Evolutionary conservation across 2,888 invertebrate species (phyloP).

Genomic region (Octodonta nipae): DNA sequence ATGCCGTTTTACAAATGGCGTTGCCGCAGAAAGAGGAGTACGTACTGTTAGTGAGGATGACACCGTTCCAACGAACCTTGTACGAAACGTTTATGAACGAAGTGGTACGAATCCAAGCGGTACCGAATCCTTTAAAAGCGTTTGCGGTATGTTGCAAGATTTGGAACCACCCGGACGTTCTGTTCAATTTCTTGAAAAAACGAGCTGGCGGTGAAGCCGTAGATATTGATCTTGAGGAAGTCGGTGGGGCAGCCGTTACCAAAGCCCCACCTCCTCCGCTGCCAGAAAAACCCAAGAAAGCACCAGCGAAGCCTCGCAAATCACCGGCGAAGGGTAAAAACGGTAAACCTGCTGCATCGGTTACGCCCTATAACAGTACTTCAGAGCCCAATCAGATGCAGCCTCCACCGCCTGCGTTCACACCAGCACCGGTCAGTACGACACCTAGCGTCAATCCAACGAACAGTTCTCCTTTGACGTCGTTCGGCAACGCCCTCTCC

Average conservation of each 20-base stretch:
- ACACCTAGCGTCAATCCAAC: constrained; percentile 8
- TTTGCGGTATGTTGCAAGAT: constrained; percentile 98
- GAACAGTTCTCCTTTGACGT: constrained; percentile 12
- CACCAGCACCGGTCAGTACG: background rate
- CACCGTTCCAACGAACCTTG: constrained; percentile 74
- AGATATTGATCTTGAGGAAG: constrained; percentile 72
- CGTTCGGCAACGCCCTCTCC: constrained; percentile 14
- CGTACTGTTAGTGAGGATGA: constrained; percentile 78
- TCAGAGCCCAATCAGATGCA: constrained; percentile 13
- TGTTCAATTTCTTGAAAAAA: constrained; percentile 77
- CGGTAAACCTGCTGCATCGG: constrained; percentile 42
- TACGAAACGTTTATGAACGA: constrained; percentile 91
- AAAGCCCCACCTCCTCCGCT: constrained; percentile 22
- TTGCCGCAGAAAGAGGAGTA: constrained; percentile 91
- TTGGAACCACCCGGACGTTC: constrained; percentile 89
- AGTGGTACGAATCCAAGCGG: constrained; percentile 70
- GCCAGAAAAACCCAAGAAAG: constrained; percentile 24
- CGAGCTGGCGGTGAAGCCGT: constrained; percentile 63
- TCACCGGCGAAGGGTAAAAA: constrained; percentile 33
- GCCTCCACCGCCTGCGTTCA: constrained; percentile 7
- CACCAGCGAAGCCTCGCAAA: constrained; percentile 32
- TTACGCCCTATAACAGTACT: constrained; percentile 35
- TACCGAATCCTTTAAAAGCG: constrained; percentile 91
- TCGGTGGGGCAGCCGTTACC: constrained; percentile 34
- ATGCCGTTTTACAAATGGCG: constrained; percentile 81